phyloP scores from a whole-genome alignment of 2,888 invertebrate genomes.

The Agrotis puta region DNA sequence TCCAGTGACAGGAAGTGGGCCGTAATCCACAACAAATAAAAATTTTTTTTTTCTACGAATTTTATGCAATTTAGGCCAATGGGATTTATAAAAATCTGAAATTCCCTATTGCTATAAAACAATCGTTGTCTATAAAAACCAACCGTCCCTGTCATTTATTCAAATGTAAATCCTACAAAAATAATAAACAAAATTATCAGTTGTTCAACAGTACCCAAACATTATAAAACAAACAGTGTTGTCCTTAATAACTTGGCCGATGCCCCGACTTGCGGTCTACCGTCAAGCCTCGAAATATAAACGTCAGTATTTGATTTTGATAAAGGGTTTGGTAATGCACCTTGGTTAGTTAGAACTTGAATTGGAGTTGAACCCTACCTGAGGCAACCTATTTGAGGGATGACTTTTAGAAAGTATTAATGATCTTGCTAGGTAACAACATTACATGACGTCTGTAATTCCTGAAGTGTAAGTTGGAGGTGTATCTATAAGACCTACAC shows the following conservation, averaged over 20 bases:
- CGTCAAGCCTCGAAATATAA: slow-evolving; percentile 18
- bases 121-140: neutral
- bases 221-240: slow-evolving; percentile 20
- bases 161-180: neutral
- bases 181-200: slow-evolving; percentile 10
- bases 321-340: slow-evolving; percentile 33
- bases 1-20: too few relatives aligned
- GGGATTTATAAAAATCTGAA: too few relatives aligned
- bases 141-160: neutral
- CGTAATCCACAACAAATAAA: too few relatives aligned
- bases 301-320: slow-evolving; percentile 41
- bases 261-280: slow-evolving; percentile 41
- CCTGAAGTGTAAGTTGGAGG: too few relatives aligned
- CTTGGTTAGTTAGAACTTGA: slow-evolving; percentile 5
- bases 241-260: slow-evolving; percentile 36
- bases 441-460: too few relatives aligned
- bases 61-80: too few relatives aligned
- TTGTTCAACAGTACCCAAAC: slow-evolving; percentile 14
- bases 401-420: too few relatives aligned
- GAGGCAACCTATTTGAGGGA: too few relatives aligned
- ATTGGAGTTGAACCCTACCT: neutral
- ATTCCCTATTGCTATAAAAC: neutral
- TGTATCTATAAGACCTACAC: too few relatives aligned
- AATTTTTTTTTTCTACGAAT: too few relatives aligned
- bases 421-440: too few relatives aligned